Conservation (phyloP, 2,888 invertebrate genomes). For the Achlya flavicornis region DNA sequence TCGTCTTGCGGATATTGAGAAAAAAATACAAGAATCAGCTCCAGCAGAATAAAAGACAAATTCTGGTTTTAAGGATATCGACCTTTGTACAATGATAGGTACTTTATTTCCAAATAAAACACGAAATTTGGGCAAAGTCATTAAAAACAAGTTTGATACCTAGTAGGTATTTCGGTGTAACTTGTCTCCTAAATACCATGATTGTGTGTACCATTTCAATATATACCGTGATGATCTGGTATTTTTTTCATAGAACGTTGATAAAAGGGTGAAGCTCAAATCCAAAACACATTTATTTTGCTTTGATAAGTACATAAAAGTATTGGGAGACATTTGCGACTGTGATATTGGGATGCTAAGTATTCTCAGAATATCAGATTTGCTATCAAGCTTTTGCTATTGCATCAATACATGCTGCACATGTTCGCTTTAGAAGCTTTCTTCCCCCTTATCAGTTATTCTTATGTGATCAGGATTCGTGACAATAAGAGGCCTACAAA, state of each 20-base stretch:
- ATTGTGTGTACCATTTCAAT: not conserved
- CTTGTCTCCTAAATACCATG: not conserved
- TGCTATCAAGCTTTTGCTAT: no score
- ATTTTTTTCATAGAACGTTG: not conserved
- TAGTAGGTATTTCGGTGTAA: not conserved
- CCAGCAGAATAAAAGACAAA: slow-evolving; percentile 14
- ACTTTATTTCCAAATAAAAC: not conserved
- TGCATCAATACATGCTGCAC: no score
- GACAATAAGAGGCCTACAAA: no score
- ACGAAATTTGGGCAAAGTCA: not conserved
- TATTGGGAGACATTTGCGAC: no score
- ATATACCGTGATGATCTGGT: not conserved
- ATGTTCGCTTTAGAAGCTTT: no score
- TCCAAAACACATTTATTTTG: not conserved
- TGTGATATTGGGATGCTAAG: no score
- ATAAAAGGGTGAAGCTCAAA: not conserved
- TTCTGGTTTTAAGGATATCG: slow-evolving; percentile 19
- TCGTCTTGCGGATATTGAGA: slow-evolving; percentile 6
- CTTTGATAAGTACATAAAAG: no score
- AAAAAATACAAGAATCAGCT: not conserved
- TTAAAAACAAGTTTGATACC: not conserved
- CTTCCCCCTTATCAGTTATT: no score
- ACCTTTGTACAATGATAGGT: slow-evolving; percentile 17
- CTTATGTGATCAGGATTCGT: no score
- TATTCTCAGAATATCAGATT: no score